Conservation (phyloP, 2,888 invertebrate species). For the Lasioglossum lativentre region DNA sequence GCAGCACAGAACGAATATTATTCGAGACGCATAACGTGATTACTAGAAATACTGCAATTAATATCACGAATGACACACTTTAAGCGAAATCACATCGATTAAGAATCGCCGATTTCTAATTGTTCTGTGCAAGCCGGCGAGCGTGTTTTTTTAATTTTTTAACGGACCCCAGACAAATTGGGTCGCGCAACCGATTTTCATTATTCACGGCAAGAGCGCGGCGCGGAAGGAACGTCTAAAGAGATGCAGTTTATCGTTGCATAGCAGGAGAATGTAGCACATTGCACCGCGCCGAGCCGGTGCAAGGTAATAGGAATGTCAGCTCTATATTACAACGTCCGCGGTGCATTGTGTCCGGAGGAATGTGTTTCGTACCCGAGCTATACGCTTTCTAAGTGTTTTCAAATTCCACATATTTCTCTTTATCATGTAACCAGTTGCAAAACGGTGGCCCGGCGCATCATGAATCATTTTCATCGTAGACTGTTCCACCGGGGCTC, state of each 20-base stretch:
- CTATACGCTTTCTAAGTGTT: slow-evolving; percentile 50
- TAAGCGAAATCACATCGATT: not conserved
- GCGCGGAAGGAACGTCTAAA: slow-evolving; percentile 53
- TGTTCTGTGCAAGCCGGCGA: not conserved
- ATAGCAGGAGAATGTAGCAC: slow-evolving; percentile 53
- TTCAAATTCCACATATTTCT: slow-evolving; percentile 34
- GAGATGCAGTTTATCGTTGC: slow-evolving; percentile 59
- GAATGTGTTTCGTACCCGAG: slow-evolving; percentile 39
- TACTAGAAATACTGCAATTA: not conserved
- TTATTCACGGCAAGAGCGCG: not conserved
- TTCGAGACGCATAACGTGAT: not conserved
- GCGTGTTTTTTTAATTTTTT: not conserved
- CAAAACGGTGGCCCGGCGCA: slow-evolving; percentile 17
- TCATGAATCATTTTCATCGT: not conserved
- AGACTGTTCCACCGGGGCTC: not conserved
- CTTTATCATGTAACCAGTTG: slow-evolving; percentile 37
- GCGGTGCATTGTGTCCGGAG: slow-evolving; percentile 46
- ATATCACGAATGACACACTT: not conserved
- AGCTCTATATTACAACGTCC: slow-evolving; percentile 54
- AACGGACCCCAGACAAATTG: not conserved
- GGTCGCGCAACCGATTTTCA: slow-evolving; percentile 14
- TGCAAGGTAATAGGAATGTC: slow-evolving; percentile 65
- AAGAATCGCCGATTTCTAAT: not conserved
- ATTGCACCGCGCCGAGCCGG: slow-evolving; percentile 29
- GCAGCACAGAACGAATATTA: not conserved